Evolutionary conservation across 1,140 invertebrate genomes (phyloP).

Genomic region (Trialeurodes vaporariorum): DNA sequence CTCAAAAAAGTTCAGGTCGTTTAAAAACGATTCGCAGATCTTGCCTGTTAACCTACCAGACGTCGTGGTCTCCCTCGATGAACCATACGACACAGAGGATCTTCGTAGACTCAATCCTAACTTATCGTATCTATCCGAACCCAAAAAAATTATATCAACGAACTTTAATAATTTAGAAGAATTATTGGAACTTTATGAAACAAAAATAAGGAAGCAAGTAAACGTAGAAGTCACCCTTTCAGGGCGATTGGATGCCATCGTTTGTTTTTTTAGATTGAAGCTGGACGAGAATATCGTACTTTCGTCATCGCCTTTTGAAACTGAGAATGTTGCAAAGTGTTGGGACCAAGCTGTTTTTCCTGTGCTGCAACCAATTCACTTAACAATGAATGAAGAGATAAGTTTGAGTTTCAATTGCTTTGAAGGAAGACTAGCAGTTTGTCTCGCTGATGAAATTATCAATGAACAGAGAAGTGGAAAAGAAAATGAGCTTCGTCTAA

Average conservation of each 20-base stretch:
- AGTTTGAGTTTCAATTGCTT: background rate
- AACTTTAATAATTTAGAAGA: conserved; percentile 49
- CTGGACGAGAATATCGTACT: conserved; percentile 51
- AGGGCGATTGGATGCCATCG: conserved; percentile 48
- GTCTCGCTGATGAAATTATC: background rate
- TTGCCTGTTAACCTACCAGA: background rate
- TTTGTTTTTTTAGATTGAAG: conserved; percentile 59
- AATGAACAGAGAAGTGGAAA: background rate
- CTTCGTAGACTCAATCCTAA: conserved; percentile 40
- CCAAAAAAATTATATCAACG: conserved; percentile 42
- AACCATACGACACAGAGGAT: conserved; percentile 58
- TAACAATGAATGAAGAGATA: background rate
- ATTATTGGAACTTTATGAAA: conserved; percentile 29
- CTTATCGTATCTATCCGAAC: conserved; percentile 43
- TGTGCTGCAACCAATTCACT: background rate
- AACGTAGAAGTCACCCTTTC: conserved; percentile 4
- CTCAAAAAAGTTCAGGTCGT: conserved; percentile 17
- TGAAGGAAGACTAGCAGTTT: background rate
- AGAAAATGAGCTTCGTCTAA: too few relatives aligned
- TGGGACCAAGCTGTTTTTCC: conserved; percentile 64
- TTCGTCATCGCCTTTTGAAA: conserved; percentile 34
- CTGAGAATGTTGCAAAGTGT: conserved; percentile 38
- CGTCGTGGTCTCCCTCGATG: conserved; percentile 23
- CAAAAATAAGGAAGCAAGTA: conserved; percentile 4
- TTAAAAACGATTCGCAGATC: background rate